Evolutionary conservation across 2,113 vertebrate genomes (phyloP).

Genomic region (Phocoena sinus): DNA sequence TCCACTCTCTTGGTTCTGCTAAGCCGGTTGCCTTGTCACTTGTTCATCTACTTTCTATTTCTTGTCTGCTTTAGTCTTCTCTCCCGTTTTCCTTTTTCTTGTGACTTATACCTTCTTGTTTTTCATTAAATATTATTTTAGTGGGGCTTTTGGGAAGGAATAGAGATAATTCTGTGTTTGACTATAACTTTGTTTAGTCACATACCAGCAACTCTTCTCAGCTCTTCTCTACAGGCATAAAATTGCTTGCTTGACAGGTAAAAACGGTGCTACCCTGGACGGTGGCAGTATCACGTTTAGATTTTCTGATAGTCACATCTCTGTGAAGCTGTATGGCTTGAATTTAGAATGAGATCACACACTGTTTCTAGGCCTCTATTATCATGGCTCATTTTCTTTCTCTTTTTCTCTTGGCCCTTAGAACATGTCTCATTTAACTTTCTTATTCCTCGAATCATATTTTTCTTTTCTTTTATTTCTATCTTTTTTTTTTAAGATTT

Average conservation of each 20-base stretch:
- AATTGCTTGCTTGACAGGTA: not conserved
- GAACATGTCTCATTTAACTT: not conserved
- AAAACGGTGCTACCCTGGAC: not conserved
- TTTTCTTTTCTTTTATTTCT: conserved; percentile 1
- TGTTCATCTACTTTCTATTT: not conserved
- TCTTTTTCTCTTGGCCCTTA: not conserved
- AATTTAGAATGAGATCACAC: not conserved
- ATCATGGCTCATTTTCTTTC: not conserved
- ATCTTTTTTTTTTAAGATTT: not conserved
- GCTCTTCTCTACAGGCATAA: not conserved
- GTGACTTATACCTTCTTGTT: not conserved
- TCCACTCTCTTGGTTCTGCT: not conserved
- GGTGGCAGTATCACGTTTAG: not conserved
- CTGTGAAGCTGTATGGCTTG: not conserved
- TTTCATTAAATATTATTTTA: not conserved
- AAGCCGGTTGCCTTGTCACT: not conserved
- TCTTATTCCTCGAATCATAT: not conserved
- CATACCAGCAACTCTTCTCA: not conserved
- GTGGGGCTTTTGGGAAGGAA: not conserved
- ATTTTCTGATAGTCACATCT: not conserved
- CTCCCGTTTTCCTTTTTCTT: not conserved
- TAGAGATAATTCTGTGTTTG: not conserved
- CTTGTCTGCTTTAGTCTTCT: not conserved
- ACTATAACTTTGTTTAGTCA: not conserved
- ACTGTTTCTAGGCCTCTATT: not conserved